Percentiles rank a stretch among this genome's conserved stretches.
These are phyloP conservation scores for Anoplophora glabripennis DNA, from an alignment of 1,140 invertebrate genomes.

Conservation along the genomic window DNA sequence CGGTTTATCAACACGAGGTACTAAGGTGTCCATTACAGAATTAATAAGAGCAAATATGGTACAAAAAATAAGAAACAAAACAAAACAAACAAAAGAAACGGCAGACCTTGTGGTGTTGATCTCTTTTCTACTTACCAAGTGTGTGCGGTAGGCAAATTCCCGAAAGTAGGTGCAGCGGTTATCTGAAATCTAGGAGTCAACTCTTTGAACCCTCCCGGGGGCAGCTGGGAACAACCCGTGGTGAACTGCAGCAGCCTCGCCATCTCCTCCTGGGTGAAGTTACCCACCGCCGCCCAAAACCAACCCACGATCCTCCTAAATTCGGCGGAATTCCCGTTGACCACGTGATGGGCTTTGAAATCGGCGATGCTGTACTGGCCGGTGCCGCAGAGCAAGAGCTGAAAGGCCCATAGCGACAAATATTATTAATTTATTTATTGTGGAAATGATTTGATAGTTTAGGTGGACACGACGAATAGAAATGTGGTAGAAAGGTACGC, in stretches of 20 bases:
- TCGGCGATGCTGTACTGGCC: slow-evolving; percentile 90
- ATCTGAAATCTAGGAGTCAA: slow-evolving; percentile 89
- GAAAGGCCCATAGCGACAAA: slow-evolving; percentile 47
- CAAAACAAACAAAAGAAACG: too few relatives aligned
- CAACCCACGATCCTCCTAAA: slow-evolving; percentile 84
- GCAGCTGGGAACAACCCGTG: slow-evolving; percentile 89
- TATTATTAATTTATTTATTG: slow-evolving; percentile 31
- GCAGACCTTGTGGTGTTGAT: too few relatives aligned
- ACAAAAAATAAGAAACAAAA: too few relatives aligned
- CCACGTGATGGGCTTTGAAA: slow-evolving; percentile 82
- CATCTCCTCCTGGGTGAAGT: slow-evolving; percentile 92
- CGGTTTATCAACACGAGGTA: too few relatives aligned
- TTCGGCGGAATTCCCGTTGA: slow-evolving; percentile 78
- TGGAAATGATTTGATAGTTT: not conserved
- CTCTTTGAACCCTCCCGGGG: slow-evolving; percentile 84
- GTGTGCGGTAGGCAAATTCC: slow-evolving; percentile 88
- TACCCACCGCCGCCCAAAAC: slow-evolving; percentile 92
- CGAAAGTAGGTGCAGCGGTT: slow-evolving; percentile 82
- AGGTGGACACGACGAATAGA: not conserved
- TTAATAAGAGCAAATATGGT: too few relatives aligned
- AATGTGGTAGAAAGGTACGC: not conserved
- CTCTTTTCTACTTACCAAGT: slow-evolving; percentile 67
- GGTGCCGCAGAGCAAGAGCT: slow-evolving; percentile 88
- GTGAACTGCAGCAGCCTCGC: slow-evolving; percentile 90
- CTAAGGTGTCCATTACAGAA: too few relatives aligned